Percentiles rank a stretch among this genome's conserved stretches.
Evolutionary conservation across 2,797 vertebrate genomes (phyloP).

Genomic region (Acanthornis magna): DNA sequence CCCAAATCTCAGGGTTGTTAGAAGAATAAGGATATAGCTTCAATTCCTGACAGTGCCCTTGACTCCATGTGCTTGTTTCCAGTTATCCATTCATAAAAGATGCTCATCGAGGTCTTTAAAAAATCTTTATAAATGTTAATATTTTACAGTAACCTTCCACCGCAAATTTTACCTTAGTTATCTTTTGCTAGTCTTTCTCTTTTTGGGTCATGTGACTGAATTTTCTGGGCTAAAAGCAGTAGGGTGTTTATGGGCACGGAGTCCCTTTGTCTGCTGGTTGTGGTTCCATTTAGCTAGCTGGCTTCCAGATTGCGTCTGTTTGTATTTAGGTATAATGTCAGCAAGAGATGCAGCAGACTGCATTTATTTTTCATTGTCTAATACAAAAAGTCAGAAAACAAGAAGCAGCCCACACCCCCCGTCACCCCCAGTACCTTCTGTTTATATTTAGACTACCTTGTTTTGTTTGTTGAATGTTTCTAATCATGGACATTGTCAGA

Average conservation of each 20-base stretch:
- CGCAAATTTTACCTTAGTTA: neutral
- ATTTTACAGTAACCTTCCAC: neutral
- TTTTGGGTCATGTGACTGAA: neutral
- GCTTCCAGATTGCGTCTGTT: neutral
- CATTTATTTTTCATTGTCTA: neutral
- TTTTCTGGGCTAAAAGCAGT: neutral
- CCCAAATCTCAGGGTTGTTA: neutral
- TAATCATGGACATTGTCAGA: neutral
- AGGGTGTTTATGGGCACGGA: neutral
- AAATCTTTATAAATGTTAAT: neutral
- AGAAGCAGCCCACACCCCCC: fast-evolving
- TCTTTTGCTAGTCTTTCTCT: neutral
- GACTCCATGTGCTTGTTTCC: neutral
- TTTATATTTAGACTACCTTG: neutral
- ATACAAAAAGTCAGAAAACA: neutral
- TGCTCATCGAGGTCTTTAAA: neutral
- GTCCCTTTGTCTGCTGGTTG: neutral
- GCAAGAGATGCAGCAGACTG: neutral
- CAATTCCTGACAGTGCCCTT: neutral
- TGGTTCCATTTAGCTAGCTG: neutral
- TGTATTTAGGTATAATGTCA: neutral
- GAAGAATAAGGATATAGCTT: neutral
- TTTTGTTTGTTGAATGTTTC: neutral
- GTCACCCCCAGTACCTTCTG: fast-evolving
- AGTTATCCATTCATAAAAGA: neutral